phyloP scores from a whole-genome alignment of 2,888 invertebrate species.

The Phaonia tiefii region DNA sequence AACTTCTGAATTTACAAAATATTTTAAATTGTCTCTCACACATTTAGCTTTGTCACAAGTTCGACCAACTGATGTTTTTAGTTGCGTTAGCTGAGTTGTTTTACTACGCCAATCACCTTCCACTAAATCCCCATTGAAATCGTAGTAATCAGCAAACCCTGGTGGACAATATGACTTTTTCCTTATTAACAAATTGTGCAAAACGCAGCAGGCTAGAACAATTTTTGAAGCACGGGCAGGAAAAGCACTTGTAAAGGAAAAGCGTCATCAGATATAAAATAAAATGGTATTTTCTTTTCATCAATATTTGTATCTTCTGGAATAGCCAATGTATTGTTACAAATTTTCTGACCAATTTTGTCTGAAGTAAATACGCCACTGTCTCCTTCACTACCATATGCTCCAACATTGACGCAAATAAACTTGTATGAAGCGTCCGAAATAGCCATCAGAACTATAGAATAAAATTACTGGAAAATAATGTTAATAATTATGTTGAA shows the following conservation, averaged over 20 bases:
- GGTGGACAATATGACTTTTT: background rate
- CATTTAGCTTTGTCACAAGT: conserved; percentile 14
- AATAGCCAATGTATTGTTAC: conserved; percentile 6
- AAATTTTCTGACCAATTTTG: no score
- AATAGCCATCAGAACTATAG: conserved; percentile 30
- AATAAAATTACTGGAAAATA: no score
- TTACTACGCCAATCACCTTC: no score
- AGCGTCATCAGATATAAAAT: conserved; percentile 15
- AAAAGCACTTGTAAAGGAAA: conserved; percentile 16
- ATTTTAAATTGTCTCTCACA: background rate
- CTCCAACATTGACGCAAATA: conserved; percentile 13
- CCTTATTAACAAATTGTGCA: conserved; percentile 21
- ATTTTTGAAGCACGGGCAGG: conserved; percentile 9
- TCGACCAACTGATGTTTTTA: conserved; percentile 8
- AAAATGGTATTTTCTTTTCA: conserved; percentile 3
- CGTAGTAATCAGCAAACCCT: no score
- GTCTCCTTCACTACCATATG: conserved; percentile 11
- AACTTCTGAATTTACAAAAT: background rate
- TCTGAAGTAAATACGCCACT: conserved; percentile 17
- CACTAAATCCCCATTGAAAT: conserved; percentile 6
- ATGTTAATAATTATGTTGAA: no score
- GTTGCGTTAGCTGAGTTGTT: conserved; percentile 6
- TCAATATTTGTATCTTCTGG: conserved; percentile 19
- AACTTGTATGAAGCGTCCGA: conserved; percentile 24
- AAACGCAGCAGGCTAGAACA: conserved; percentile 7